Percentiles rank a stretch among this genome's conserved stretches.
Conservation (phyloP, 2,797 vertebrate genomes). For the Miichthys miiuy region DNA sequence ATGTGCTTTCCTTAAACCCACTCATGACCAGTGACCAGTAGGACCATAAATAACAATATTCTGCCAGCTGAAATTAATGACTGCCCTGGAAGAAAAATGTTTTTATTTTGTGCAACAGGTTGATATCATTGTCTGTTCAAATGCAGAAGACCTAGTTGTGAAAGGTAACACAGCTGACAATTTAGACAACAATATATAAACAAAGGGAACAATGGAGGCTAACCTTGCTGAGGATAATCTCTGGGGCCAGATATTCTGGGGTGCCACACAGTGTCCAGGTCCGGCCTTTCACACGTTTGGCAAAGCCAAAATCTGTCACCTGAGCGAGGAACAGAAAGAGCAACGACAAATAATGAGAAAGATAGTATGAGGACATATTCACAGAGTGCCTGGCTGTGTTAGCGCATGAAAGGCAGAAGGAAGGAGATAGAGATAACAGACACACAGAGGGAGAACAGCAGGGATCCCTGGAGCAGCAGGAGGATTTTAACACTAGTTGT, state of each 20-base stretch:
- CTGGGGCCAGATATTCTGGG: constrained; percentile 93
- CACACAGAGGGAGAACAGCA: neutral
- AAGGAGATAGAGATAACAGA: neutral
- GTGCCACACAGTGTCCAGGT: constrained; percentile 96
- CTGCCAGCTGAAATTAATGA: neutral
- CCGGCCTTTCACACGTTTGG: constrained; percentile 94
- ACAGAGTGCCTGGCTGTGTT: neutral
- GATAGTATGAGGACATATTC: neutral
- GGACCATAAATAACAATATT: too few species aligned
- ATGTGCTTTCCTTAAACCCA: neutral
- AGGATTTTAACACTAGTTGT: neutral
- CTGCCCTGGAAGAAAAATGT: neutral
- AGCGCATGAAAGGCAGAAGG: neutral
- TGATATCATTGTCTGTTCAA: neutral
- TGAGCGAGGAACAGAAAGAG: constrained; percentile 60
- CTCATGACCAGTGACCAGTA: too few species aligned
- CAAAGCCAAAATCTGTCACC: constrained; percentile 96
- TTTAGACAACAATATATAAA: neutral
- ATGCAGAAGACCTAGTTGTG: neutral
- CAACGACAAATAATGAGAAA: neutral
- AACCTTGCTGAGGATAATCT: constrained; percentile 94
- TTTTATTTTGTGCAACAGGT: neutral
- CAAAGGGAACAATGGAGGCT: constrained; percentile 6
- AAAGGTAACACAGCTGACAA: neutral
- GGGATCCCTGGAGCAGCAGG: neutral